Evolutionary conservation across 1,140 invertebrate genomes (phyloP), one percentile per base, ranked within the genome.

Genomic region (Hyphantria cunea): DNA sequence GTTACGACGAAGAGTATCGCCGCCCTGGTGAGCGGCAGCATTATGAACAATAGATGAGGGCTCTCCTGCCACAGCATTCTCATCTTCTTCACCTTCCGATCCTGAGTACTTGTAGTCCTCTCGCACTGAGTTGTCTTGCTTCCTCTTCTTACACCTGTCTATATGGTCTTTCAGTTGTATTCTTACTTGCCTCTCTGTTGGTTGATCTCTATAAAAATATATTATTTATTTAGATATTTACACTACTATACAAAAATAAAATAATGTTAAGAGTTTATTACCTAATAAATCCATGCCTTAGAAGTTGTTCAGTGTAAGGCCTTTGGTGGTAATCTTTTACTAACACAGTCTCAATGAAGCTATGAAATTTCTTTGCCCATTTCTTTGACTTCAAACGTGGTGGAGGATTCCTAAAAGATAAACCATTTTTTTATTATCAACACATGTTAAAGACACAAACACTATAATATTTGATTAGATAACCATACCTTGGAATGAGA

Each of bases 91-190:
- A 71, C 97, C 97, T 80, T 97, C 96, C 10, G 96, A 97, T 33
- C 96, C 96, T 37, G 96, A 96, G 79, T 97, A 97, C 78, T 92
- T 92, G 84, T 96, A 97, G 79, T 97, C 95, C 74, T 96, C 95
- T 51, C 95, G 92, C 73, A 96, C 95, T 65, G 84, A 87, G 92
- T 96, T 97, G 76, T 97, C 96, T 82, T 97, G 96, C 92, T 98
- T 97, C 83, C 97, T 94, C 87, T 98, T 98, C 92, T 98, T 98
- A 91, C 96, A 98, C 61, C 98, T 93, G 92, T 99, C 99, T 88
- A 99, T 99, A 89, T 99, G 98, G 90, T 99, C 99, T 92, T 99
- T 99, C 17, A 99, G 94, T 84, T 99, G 98, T 91, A 99, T 99
- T 80, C 98, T 93, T 45, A 99, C 98, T 93, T 99, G 98, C 75